phyloP scores from a whole-genome alignment of 2,888 invertebrate species.

The Platerodrilus igneus region DNA sequence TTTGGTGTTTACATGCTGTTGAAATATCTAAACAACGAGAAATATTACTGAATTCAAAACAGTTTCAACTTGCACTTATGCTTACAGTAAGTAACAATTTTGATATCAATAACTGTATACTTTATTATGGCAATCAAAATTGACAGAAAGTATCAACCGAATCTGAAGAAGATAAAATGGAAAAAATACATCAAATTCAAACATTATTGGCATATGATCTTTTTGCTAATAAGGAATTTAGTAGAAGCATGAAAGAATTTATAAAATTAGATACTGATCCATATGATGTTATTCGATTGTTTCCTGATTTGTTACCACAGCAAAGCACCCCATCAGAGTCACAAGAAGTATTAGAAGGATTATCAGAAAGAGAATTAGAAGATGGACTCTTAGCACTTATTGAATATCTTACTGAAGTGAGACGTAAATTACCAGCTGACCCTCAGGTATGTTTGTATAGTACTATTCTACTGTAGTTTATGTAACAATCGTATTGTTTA shows the following conservation, averaged over 20 bases:
- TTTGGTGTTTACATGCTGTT: constrained; percentile 81
- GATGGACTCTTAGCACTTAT: constrained; percentile 84
- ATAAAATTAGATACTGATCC: constrained; percentile 87
- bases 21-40: constrained; percentile 81
- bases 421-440: constrained; percentile 53
- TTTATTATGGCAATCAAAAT: too few relatives aligned
- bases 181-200: constrained; percentile 82
- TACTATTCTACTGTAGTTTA: too few relatives aligned
- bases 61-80: constrained; percentile 90
- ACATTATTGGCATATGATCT: constrained; percentile 86
- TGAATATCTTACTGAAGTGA: constrained; percentile 79
- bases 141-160: constrained; percentile 83
- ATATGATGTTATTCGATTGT: constrained; percentile 89
- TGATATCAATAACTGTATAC: constrained; percentile 7
- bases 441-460: constrained; percentile 41
- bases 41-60: constrained; percentile 79
- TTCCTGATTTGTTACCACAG: constrained; percentile 72
- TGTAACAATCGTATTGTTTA: too few relatives aligned
- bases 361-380: constrained; percentile 82
- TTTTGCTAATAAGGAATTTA: constrained; percentile 83
- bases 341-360: constrained; percentile 46
- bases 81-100: constrained; percentile 64
- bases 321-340: constrained; percentile 43
- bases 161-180: constrained; percentile 71
- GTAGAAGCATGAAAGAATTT: constrained; percentile 89